A percentile compares a stretch with the other conserved stretches of the same genome.
These are phyloP conservation scores for Caradrina kadenii DNA, from an alignment of 2,888 invertebrate genomes.

Conservation along the genomic window DNA sequence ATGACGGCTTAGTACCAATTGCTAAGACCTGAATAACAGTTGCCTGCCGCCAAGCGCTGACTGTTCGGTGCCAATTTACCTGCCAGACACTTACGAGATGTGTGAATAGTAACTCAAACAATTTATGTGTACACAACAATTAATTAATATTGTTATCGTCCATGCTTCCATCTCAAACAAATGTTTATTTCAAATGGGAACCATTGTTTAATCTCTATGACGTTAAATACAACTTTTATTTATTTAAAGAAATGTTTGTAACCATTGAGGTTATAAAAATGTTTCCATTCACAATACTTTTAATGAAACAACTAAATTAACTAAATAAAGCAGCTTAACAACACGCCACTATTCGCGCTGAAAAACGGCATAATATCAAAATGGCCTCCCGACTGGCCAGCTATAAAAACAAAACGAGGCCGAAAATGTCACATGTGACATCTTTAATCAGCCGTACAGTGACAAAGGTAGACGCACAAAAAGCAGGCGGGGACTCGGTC, in stretches of 20 bases:
- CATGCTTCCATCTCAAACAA: too few relatives aligned
- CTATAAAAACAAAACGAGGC: constrained; percentile 43
- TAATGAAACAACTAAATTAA: background rate
- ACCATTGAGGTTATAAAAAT: background rate
- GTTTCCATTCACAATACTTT: background rate
- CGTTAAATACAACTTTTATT: too few relatives aligned
- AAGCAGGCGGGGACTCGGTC: constrained; percentile 54
- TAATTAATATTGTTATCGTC: background rate
- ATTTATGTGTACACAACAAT: background rate
- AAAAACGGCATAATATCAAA: constrained; percentile 16
- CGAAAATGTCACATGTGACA: constrained; percentile 47
- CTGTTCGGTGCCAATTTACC: constrained; percentile 48
- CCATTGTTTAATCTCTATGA: too few relatives aligned
- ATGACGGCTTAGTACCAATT: constrained; percentile 43
- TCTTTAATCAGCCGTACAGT: constrained; percentile 60
- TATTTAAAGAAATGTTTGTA: background rate
- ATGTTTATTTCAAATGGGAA: too few relatives aligned
- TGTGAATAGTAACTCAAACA: background rate
- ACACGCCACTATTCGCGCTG: background rate
- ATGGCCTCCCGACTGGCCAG: background rate
- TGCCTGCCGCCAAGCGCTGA: constrained; percentile 22
- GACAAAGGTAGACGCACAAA: constrained; percentile 66
- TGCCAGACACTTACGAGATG: constrained; percentile 11
- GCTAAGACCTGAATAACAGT: constrained; percentile 44
- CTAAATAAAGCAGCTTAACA: background rate